A percentile compares a stretch with the other conserved stretches of the same genome.
These are phyloP conservation scores for Antechinus flavipes DNA, from an alignment of 2,113 vertebrate genomes.

Conservation along the genomic window DNA sequence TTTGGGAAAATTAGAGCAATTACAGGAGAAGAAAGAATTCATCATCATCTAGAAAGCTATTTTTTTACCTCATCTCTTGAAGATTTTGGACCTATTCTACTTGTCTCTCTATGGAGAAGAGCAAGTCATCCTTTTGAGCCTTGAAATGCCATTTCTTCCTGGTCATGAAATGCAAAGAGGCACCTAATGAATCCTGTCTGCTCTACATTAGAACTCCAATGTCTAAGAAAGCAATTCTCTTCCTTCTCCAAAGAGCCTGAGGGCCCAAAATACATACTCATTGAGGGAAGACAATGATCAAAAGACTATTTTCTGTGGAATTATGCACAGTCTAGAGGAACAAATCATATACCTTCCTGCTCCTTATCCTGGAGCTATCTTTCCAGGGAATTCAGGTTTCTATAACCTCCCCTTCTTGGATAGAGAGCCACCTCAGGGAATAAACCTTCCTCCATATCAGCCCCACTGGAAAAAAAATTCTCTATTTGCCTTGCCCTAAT, in stretches of 20 bases:
- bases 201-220: neutral
- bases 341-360: too few species aligned
- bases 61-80: neutral
- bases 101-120: neutral
- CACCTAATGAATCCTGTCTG: neutral
- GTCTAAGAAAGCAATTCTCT: neutral
- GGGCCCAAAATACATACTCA: neutral
- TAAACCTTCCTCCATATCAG: too few species aligned
- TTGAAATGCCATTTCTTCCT: neutral
- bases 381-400: too few species aligned
- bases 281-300: too few species aligned
- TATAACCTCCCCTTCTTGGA: too few species aligned
- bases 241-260: neutral
- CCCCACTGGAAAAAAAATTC: too few species aligned
- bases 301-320: too few species aligned
- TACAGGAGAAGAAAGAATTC: neutral
- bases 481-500: too few species aligned
- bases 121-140: neutral
- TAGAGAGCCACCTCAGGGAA: too few species aligned
- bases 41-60: neutral
- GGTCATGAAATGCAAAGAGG: neutral
- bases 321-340: too few species aligned
- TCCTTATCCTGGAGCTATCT: too few species aligned
- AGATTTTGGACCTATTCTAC: neutral
- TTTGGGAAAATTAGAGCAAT: neutral